These are phyloP conservation scores for Nephotettix cincticeps DNA, from an alignment of 1,140 invertebrate genomes.

Conservation along the genomic window DNA sequence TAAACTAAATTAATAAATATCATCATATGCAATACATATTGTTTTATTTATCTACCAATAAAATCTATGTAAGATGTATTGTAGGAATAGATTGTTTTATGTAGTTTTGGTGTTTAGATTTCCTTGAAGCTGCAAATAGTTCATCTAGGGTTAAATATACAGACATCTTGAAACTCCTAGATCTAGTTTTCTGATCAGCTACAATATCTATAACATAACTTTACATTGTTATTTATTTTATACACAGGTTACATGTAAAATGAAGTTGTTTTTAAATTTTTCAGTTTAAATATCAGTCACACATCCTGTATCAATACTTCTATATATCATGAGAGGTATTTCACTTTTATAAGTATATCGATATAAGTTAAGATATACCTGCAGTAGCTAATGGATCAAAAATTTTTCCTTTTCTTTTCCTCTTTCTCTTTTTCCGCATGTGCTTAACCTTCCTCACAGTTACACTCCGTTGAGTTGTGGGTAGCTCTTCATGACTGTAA, in stretches of 20 bases:
- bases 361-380: background rate
- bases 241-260: background rate
- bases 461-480: background rate
- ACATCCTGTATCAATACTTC: background rate
- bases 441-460: background rate
- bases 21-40: too few species aligned
- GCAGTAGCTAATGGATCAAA: background rate
- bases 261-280: background rate
- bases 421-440: background rate
- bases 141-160: too few species aligned
- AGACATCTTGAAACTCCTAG: too few species aligned
- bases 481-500: conserved; percentile 6
- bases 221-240: background rate
- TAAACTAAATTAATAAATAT: too few species aligned
- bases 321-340: background rate
- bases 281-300: background rate
- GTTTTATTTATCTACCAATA: too few species aligned
- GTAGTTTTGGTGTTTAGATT: too few species aligned
- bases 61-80: too few species aligned
- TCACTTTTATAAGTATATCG: background rate
- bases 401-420: background rate
- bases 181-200: too few species aligned
- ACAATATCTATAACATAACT: background rate
- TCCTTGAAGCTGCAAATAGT: too few species aligned
- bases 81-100: too few species aligned